Evolutionary conservation across 2,797 vertebrate genomes (phyloP).

Genomic region (Ctenosaura bakeri): DNA sequence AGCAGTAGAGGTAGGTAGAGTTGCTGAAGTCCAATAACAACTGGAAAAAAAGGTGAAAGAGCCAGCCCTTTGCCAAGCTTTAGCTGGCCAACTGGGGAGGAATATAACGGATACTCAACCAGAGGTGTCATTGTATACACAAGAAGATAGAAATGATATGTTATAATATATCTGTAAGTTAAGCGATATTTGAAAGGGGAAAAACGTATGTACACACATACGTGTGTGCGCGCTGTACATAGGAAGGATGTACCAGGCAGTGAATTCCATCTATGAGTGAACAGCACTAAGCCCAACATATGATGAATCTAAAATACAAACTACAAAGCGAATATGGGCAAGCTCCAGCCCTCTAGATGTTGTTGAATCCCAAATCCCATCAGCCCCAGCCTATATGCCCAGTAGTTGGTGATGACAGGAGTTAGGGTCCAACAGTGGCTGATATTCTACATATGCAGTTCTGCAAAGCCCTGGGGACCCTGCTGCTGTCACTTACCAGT

Average conservation of each 20-base stretch:
- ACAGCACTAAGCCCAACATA: background rate
- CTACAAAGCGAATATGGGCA: background rate
- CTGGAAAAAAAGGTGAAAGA: background rate
- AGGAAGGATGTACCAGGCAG: background rate
- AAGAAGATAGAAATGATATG: background rate
- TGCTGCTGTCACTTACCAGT: too few relatives aligned
- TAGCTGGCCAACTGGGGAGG: background rate
- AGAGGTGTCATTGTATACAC: background rate
- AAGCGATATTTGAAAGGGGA: too few relatives aligned
- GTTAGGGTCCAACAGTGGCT: too few relatives aligned
- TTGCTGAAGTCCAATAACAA: conserved; percentile 7
- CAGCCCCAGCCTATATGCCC: background rate
- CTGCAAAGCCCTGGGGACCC: too few relatives aligned
- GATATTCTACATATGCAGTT: too few relatives aligned
- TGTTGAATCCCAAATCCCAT: background rate
- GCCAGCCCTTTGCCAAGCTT: background rate
- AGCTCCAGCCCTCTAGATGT: background rate
- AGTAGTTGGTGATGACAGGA: background rate
- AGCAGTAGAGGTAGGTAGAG: too few relatives aligned
- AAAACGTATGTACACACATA: too few relatives aligned
- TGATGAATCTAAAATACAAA: background rate
- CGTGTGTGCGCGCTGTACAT: too few relatives aligned
- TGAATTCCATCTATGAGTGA: background rate
- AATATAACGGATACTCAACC: background rate
- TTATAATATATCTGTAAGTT: background rate